Evolutionary conservation across 64 coral and sea anemone species (phyloP), one percentile per base, ranked within the genome.

Genomic region (Exaiptasia diaphana): DNA sequence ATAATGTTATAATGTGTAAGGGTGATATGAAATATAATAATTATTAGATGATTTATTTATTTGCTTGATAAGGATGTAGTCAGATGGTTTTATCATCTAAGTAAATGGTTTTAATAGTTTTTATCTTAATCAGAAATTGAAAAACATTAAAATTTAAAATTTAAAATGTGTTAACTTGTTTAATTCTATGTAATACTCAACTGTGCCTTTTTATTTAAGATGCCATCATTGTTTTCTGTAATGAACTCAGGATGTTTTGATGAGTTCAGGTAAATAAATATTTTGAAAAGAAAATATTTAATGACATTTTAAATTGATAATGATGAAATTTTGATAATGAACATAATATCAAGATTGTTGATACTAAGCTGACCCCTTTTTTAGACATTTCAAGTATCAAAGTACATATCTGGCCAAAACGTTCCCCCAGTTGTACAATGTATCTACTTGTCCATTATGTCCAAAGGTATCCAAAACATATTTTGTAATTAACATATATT

Each of bases 201-300:
- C n/a, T n/a, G n/a, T n/a, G n/a, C n/a, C n/a, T n/a, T n/a, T n/a
- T n/a, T n/a, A n/a, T n/a, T n/a, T n/a, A n/a, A n/a, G n/a, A n/a
- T n/a, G n/a, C n/a, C n/a, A n/a, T n/a, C n/a, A n/a, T n/a, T n/a
- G n/a, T n/a, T n/a, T n/a, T n/a, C n/a, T n/a, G n/a, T n/a, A n/a
- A n/a, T n/a, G n/a, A 88, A 88, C 31, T 88, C 44, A 24, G 41
- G 33, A 27, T 70, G 63, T 35, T 86, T 86, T 86, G 71, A 76
- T 21, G 83, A 86, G 53, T 86, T 38, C 55, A 86, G 83, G 71
- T 83, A 72, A 38, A 38, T 76, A 52, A 18, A 59, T 38, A 10
- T 59, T 74, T 0, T 54, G 17, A 59, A 27, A 9, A 4, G 32
- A 28, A 29, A 4, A 29, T 25, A 10, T 61, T 14, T 14, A 74